Conservation (phyloP, 2,797 vertebrate genomes). For the Myotis myotis region DNA sequence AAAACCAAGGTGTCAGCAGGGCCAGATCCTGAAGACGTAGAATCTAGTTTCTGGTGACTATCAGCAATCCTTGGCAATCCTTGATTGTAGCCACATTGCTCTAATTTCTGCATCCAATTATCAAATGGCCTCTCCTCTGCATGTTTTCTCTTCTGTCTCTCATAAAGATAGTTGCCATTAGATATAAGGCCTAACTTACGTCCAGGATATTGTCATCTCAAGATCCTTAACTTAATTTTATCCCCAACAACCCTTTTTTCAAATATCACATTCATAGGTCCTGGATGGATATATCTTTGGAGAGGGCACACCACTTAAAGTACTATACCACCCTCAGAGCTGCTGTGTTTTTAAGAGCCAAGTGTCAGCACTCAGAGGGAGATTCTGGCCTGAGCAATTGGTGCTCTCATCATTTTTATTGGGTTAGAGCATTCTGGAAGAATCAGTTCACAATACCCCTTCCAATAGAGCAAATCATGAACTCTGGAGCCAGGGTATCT, state of each 20-base stretch:
- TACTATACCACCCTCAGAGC: not conserved
- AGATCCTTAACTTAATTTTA: not conserved
- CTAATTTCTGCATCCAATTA: not conserved
- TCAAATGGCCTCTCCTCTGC: not conserved
- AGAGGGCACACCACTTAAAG: not conserved
- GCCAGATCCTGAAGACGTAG: not conserved
- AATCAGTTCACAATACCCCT: not conserved
- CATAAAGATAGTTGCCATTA: not conserved
- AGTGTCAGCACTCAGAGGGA: not conserved
- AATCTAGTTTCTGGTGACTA: not conserved
- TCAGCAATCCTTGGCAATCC: not conserved
- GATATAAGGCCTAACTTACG: not conserved
- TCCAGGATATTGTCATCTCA: not conserved
- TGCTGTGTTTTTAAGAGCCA: not conserved
- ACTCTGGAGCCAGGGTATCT: not conserved
- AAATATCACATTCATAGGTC: not conserved
- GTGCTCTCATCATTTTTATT: not conserved
- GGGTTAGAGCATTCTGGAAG: conserved; percentile 17
- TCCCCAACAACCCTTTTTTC: not conserved
- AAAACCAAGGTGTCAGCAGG: not conserved
- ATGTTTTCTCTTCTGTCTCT: not conserved
- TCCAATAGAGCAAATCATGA: not conserved
- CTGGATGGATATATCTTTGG: not conserved
- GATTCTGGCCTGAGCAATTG: not conserved
- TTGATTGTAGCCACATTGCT: not conserved